Percentiles rank a stretch among this genome's conserved stretches.
phyloP scores from a whole-genome alignment of 1,140 invertebrate species.

The Drusus annulatus region DNA sequence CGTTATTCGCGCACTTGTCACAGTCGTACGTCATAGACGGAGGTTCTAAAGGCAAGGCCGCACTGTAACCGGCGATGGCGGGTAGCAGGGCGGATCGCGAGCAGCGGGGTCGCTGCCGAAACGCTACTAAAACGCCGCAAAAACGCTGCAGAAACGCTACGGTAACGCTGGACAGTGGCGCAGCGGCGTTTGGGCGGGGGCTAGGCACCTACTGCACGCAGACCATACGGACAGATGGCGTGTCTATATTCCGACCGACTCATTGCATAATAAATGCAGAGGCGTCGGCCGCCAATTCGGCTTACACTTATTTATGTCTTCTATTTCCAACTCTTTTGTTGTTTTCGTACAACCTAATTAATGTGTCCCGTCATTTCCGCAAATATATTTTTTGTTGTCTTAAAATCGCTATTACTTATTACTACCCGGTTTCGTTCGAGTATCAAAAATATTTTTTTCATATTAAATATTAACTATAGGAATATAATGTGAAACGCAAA shows the following conservation, averaged over 20 bases:
- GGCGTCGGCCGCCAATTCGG: slow-evolving; percentile 13
- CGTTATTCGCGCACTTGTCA: no score
- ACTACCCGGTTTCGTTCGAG: no score
- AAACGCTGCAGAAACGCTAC: background rate
- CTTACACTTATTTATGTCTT: background rate
- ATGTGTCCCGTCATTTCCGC: no score
- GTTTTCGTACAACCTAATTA: no score
- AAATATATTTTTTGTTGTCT: no score
- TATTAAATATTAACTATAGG: no score
- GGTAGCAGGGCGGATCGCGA: background rate
- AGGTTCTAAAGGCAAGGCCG: background rate
- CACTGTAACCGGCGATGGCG: background rate
- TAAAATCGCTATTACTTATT: no score
- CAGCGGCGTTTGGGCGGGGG: background rate
- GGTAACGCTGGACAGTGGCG: background rate
- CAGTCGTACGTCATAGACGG: background rate
- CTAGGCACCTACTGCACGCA: slow-evolving; percentile 7
- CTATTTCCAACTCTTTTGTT: no score
- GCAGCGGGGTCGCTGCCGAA: background rate
- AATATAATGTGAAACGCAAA: no score
- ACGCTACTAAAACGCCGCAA: background rate
- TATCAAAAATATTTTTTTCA: no score
- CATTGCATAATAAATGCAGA: slow-evolving; percentile 16
- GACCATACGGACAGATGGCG: background rate
- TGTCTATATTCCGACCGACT: background rate